Base-by-base conservation (phyloP, 2,113 vertebrate species). In the Sorex araneus region DNA sequence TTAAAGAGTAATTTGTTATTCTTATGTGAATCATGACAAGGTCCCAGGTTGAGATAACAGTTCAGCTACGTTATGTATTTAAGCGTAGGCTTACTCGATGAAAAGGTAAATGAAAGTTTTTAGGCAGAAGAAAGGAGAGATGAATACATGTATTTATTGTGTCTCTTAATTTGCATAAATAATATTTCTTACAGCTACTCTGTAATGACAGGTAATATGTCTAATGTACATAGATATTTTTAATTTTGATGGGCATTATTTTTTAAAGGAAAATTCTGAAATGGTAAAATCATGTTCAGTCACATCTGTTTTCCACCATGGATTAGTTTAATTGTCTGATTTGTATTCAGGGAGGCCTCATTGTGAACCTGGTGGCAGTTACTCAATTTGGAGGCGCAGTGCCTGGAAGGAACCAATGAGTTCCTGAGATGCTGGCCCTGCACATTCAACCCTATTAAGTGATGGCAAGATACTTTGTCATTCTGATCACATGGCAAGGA, bases 351-450 rank as follows among this genome's bases (percentile, higher is more conserved):
- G 16, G 54, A 75, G 30, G 82, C 45, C 50, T 63, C 85, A 34
- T 1, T 81, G 69, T 85, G 63, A 92, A 78, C 73, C 28, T 75
- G 34, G 80, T 89, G 93, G 82, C 89, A 90, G 74, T 67, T 77
- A 47, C 54, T 57, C 84, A 92, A 77, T 54, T 19, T 45, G 43
- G 40, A 94, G 50, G 50, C 45, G 4, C 25, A 34, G 43, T 54
- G 54, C 69, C 74, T 88, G 27, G 64, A 32, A 84, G 66, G 50
- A 71, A 69, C 2, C 30, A n/a, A 6, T 36, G 43, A 9, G 10
- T 67, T 30, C 45, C 54, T 83, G 76, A 66, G 16, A 50, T 30
- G 57, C 23, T 57, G 3, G n/a, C 19, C 27, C n/a, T 87, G 43
- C 54, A 80, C 67, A 84, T 66, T 90, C 60, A 71, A 19, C 11